Percentiles rank a stretch among this genome's conserved stretches.
phyloP scores from a whole-genome alignment of 2,888 invertebrate species.

The Stratiomys singularior region DNA sequence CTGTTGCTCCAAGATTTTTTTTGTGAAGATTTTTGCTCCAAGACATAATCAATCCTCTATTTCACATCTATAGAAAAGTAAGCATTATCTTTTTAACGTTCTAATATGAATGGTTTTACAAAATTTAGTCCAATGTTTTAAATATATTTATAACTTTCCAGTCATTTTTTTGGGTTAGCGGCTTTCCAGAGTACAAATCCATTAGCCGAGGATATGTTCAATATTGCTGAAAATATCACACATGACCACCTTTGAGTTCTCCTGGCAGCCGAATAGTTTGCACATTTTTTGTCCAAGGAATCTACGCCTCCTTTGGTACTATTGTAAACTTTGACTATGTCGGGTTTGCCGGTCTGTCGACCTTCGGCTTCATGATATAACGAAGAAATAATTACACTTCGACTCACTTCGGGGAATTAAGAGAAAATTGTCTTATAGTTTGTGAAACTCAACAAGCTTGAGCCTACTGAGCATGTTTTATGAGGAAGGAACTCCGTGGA shows the following conservation, averaged over 20 bases:
- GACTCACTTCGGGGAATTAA: not conserved
- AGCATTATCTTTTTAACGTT: not conserved
- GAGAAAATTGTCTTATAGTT: not conserved
- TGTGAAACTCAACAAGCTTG: slow-evolving; percentile 1
- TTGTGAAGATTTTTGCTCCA: not conserved
- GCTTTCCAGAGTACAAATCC: slow-evolving; percentile 19
- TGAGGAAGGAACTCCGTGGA: not conserved
- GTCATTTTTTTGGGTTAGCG: not conserved
- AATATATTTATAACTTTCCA: slow-evolving; percentile 3
- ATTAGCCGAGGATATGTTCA: slow-evolving; percentile 5
- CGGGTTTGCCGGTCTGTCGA: slow-evolving; percentile 10
- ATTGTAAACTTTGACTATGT: slow-evolving; percentile 14
- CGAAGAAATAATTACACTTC: slow-evolving; percentile 18
- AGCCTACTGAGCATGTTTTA: slow-evolving; percentile 7
- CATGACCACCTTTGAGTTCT: not conserved
- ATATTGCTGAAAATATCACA: slow-evolving; percentile 2
- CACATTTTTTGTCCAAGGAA: slow-evolving; percentile 22
- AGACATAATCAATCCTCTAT: slow-evolving; percentile 2
- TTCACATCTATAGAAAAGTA: not conserved
- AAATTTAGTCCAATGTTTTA: not conserved
- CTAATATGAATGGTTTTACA: not conserved
- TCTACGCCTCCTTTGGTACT: slow-evolving; percentile 22
- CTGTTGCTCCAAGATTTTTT: no score
- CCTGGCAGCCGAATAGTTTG: slow-evolving; percentile 8
- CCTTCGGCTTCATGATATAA: not conserved